Evolutionary conservation across 2,797 vertebrate genomes (phyloP), one percentile per base, ranked within the genome.

Genomic region (Dromococcyx pavoninus): DNA sequence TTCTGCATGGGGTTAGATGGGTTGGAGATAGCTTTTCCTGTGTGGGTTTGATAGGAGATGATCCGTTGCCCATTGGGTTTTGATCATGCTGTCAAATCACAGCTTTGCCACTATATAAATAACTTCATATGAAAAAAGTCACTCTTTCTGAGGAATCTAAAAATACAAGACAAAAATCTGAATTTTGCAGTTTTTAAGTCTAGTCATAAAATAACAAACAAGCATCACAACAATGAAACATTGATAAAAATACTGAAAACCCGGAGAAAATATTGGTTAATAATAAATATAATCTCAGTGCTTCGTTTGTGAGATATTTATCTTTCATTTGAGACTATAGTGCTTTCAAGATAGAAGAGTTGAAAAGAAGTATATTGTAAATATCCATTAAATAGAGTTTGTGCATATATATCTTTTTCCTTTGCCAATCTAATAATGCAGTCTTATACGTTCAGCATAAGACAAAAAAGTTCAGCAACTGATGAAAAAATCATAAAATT

Each of bases 211-310:
- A 70, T 65, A 86, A 43, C 53, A 70, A 77, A 77, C 70, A 75
- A 74, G 37, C 25, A 3, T 32, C 50, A 57, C 72, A 79, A 83
- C 75, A 86, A 44, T 57, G 57, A 71, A 76, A 71, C 10, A 15
- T n/a, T 86, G 78, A 62, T 69, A 19, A 94, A 82, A 93, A 84
- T 69, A 61, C 50, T 11, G 58, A 71, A 64, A 91, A 91, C 15
- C 53, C 67, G 61, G 61, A 77, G 69, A 84, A 92, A 65, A 83
- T 14, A 23, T 18, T 89, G 54, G 33, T 95, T 58, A 93, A 94
- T 93, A 95, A 91, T 89, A 44, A 80, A 95, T 56, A 7, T 66
- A 72, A 72, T 83, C 32, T 92, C 69, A 54, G 58, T 50, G 21
- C 72, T 87, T 88, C 74, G 17, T 80, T 92, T 74, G 61, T 78